Evolutionary conservation across 2,113 vertebrate species (phyloP), one percentile per base, ranked within the genome.

Genomic region (Alligator sinensis): DNA sequence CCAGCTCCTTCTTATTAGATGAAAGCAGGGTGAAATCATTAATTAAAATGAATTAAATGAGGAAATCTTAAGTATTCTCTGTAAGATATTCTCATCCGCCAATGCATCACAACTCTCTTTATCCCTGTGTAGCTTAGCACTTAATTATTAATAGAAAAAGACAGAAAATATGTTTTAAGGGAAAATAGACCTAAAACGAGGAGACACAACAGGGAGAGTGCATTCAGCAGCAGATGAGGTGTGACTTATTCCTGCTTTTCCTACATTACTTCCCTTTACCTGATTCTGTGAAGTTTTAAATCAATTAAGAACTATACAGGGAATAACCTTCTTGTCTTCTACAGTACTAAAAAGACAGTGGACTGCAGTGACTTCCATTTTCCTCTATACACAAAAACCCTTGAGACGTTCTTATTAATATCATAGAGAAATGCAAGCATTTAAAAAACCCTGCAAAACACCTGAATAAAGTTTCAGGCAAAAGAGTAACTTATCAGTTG

Each of bases 331-430:
- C 54, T 12, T 88, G 60, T 4, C 18, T 86, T 59, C 18, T 82
- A 24, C 13, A 84, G 78, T 18, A 87, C 55, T 60, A 93, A 81
- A 87, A 94, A 92, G 82, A 93, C 95, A 30, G 59, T 63, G 83
- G 76, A 91, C 24, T 83, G 74, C 82, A 84, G 82, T 92, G 92
- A 75, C 66, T 90, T 70, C 59, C 21, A 38, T 82, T 96, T 96
- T 94, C 81, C 90, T 95, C 77, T 61, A 82, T 87, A 93, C 59
- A 87, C 68, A 89, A 95, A 97, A 96, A 86, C 86, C 80, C 95
- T 75, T 34, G 91, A 97, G 95, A 95, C 13, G 66, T 58, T 87
- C 78, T 80, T 96, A 91, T 77, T 96, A 95, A 95, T 94, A 93
- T 47, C 74, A 95, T 75, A 86, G 91, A 96, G 60, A 96, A 96